Evolutionary conservation across 2,797 vertebrate species (phyloP).

Genomic region (Gouania willdenowi): DNA sequence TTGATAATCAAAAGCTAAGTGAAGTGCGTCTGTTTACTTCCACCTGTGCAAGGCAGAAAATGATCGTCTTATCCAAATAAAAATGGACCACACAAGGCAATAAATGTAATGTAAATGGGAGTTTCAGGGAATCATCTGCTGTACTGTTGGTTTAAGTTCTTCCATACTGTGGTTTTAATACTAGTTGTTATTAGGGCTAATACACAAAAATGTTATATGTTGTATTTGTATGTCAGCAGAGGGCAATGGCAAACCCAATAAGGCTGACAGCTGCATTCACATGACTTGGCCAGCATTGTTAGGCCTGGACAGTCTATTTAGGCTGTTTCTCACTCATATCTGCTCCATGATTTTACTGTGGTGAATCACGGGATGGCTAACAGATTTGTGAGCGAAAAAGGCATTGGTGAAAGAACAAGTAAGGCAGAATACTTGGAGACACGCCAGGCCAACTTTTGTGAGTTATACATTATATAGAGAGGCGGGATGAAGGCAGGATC

Average conservation of each 20-base stretch:
- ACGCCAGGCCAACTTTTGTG: conserved; percentile 36
- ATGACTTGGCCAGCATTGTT: conserved; percentile 29
- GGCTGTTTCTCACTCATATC: conserved; percentile 42
- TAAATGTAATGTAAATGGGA: conserved; percentile 26
- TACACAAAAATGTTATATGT: too few species aligned
- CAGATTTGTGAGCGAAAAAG: conserved; percentile 36
- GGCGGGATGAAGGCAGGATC: conserved; percentile 24
- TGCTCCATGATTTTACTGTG: conserved; percentile 48
- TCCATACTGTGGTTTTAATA: too few species aligned
- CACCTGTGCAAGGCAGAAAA: conserved; percentile 4
- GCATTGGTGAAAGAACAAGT: conserved; percentile 15
- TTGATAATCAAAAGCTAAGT: too few species aligned
- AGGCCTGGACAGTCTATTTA: conserved; percentile 44
- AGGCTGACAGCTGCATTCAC: conserved; percentile 64
- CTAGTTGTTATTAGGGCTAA: too few species aligned
- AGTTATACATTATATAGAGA: conserved; percentile 27
- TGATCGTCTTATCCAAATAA: conserved; percentile 14
- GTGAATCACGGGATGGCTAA: conserved; percentile 43
- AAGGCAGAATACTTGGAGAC: conserved; percentile 27
- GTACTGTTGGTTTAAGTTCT: too few species aligned
- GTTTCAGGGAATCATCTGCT: conserved; percentile 20
- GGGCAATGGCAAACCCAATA: conserved; percentile 32
- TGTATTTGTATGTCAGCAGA: too few species aligned
- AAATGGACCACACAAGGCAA: too few species aligned
- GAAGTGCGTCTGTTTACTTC: too few species aligned